Evolutionary conservation across 2,113 vertebrate species (phyloP).

Genomic region (Ranitomeya variabilis): DNA sequence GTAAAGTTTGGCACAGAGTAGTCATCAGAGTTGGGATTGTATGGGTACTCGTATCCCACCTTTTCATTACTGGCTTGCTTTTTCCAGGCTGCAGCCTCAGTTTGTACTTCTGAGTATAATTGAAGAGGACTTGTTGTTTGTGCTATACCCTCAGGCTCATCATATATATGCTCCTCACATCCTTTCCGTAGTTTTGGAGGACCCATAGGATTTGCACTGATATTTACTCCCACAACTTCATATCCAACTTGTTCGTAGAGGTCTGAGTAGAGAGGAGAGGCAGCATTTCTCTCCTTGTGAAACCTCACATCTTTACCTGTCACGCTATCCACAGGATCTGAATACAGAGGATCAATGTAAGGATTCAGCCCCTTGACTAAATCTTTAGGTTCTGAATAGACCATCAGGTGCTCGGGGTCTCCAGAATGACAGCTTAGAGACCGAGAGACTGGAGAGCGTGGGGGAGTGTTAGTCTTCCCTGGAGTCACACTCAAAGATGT

Average conservation of each 20-base stretch:
- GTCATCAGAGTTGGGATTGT: slow-evolving; percentile 72
- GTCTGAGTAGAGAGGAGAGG: slow-evolving; percentile 69
- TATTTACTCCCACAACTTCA: slow-evolving; percentile 58
- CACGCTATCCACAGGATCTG: slow-evolving; percentile 85
- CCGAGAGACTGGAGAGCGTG: slow-evolving; percentile 62
- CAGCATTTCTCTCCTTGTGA: slow-evolving; percentile 55
- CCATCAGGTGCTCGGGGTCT: slow-evolving; percentile 63
- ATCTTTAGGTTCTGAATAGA: slow-evolving; percentile 92
- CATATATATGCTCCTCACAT: slow-evolving; percentile 85
- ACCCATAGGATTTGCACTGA: slow-evolving; percentile 61
- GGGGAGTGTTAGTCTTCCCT: slow-evolving; percentile 61
- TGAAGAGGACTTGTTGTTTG: neutral
- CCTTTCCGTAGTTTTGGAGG: neutral
- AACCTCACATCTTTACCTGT: accelerated
- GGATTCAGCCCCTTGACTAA: slow-evolving; percentile 72
- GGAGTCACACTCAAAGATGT: slow-evolving; percentile 44
- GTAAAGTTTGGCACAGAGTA: slow-evolving; percentile 68
- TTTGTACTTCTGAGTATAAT: slow-evolving; percentile 77
- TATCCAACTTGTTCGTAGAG: slow-evolving; percentile 75
- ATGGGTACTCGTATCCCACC: slow-evolving; percentile 72
- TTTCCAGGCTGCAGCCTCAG: slow-evolving; percentile 73
- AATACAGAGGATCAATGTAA: slow-evolving; percentile 79
- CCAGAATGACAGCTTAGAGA: slow-evolving; percentile 63
- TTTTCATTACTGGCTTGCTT: slow-evolving; percentile 68
- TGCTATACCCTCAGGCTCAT: slow-evolving; percentile 86